Base-by-base conservation (phyloP, 30 jellyfish, hydroid and myxozoan species). In the Sanderia malayensis region DNA sequence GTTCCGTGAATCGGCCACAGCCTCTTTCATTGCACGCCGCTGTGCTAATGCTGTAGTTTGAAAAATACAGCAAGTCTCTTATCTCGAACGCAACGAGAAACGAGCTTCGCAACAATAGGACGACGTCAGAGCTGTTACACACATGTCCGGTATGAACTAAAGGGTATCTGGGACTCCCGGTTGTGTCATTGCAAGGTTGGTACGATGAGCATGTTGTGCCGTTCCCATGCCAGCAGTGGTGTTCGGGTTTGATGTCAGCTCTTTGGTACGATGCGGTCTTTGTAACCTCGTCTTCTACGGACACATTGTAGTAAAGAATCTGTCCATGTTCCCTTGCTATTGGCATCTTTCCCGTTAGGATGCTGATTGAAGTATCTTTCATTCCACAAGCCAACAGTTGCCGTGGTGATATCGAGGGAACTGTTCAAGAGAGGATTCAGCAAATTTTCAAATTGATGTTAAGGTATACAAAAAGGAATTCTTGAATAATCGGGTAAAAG, bases 21-120 rank as follows among this genome's bases (percentile, higher is more conserved):
- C 94, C 94, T 45, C 32, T 52, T 23, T 27, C 24, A 22, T 74
- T 82, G 60, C 94, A 82, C 11, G 87, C 87, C 25, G 86, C 34
- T 9, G 76, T 64, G 9, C 76, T 0, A 11, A 82, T 82, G 46
- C 62, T n/a, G 71, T 82, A 82, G 23, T 37, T 29, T 24, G 94
- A 63, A 74, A 73, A 82, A 31, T 19, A 82, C 19, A 28, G 33
- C 4, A 82, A 62, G 27, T 37, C 58, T 0, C 28, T 30, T 2
- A 82, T 10, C 19, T 33, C 41, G 33, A 41, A 49, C 67, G 23
- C 21, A 20, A 59, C 37, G 2, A 44, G 28, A 27, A 23, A 10
- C 24, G 93, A 80, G 26, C 84, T 69, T 29, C 37, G 28, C 21
- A 44, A 61, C 41, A 68, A 21, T 1, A 23, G 19, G n/a, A 62